Conservation (phyloP, 2,113 vertebrate species). For the Procapra przewalskii region DNA sequence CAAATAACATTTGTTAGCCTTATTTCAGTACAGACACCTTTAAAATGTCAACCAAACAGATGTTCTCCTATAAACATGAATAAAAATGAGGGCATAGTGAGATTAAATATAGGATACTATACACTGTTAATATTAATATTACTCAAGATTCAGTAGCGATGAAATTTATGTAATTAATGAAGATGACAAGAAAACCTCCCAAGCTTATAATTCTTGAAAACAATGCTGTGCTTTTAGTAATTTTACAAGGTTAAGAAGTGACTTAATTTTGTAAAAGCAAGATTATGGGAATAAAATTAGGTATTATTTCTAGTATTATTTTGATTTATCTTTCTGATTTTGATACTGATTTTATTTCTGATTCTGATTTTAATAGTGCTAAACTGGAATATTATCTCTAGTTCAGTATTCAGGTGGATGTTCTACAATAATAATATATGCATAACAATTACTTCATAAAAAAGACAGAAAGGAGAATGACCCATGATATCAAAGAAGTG, state of each 20-base stretch:
- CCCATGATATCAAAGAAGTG: not conserved
- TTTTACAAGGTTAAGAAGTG: not conserved
- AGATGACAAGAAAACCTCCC: not conserved
- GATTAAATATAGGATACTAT: slow-evolving; percentile 22
- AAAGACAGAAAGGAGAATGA: not conserved
- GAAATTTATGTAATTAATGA: slow-evolving; percentile 68
- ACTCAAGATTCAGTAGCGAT: slow-evolving; percentile 41
- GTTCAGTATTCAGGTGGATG: not conserved
- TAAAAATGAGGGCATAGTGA: slow-evolving; percentile 43
- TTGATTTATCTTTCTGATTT: not conserved
- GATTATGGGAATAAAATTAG: not conserved
- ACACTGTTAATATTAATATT: slow-evolving; percentile 41
- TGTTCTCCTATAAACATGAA: slow-evolving; percentile 38
- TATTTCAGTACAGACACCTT: slow-evolving; percentile 63
- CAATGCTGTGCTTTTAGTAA: not conserved
- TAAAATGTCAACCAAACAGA: slow-evolving; percentile 57
- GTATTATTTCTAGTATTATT: not conserved
- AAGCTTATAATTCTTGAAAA: not conserved
- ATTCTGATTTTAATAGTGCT: not conserved
- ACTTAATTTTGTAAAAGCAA: not conserved
- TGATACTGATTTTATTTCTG: not conserved
- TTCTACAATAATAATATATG: not conserved
- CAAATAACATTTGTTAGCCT: slow-evolving; percentile 57
- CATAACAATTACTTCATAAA: not conserved
- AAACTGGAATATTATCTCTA: not conserved